Percentiles rank a stretch among this genome's conserved stretches.
These are phyloP conservation scores for Melieria picta DNA, from an alignment of 2,888 invertebrate genomes.

Conservation along the genomic window DNA sequence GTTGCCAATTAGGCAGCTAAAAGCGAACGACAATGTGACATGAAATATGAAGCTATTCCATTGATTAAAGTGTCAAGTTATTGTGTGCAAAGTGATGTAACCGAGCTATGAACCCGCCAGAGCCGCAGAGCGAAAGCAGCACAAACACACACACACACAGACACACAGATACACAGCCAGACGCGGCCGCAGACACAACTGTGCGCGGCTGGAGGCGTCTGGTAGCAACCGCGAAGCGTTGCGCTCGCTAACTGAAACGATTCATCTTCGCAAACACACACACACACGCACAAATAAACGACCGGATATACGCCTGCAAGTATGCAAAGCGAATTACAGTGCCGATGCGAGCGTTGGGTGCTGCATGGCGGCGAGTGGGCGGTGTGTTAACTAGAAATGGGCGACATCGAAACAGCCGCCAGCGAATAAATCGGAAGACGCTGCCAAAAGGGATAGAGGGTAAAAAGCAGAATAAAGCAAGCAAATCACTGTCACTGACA, in stretches of 20 bases:
- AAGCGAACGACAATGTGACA: not conserved
- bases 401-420: not conserved
- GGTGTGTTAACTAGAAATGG: not conserved
- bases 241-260: slow-evolving; percentile 7
- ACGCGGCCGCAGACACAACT: not conserved
- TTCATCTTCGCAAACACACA: slow-evolving; percentile 15
- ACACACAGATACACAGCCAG: not conserved
- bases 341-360: not conserved
- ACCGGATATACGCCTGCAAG: not conserved
- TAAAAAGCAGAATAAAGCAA: slow-evolving; percentile 3
- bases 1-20: slow-evolving; percentile 4
- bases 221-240: slow-evolving; percentile 4
- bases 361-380: not conserved
- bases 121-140: not conserved
- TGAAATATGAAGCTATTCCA: slow-evolving; percentile 36
- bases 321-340: slow-evolving; percentile 8
- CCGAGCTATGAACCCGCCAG: not conserved
- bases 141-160: slow-evolving; percentile 1
- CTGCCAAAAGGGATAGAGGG: not conserved
- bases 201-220: not conserved
- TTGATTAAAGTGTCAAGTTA: slow-evolving; percentile 39
- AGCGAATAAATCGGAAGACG: not conserved
- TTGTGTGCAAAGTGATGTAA: slow-evolving; percentile 29
- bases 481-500: slow-evolving; percentile 38
- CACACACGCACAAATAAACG: not conserved